Evolutionary conservation across 2,797 vertebrate genomes (phyloP).

Genomic region (Urophycis tenuis): DNA sequence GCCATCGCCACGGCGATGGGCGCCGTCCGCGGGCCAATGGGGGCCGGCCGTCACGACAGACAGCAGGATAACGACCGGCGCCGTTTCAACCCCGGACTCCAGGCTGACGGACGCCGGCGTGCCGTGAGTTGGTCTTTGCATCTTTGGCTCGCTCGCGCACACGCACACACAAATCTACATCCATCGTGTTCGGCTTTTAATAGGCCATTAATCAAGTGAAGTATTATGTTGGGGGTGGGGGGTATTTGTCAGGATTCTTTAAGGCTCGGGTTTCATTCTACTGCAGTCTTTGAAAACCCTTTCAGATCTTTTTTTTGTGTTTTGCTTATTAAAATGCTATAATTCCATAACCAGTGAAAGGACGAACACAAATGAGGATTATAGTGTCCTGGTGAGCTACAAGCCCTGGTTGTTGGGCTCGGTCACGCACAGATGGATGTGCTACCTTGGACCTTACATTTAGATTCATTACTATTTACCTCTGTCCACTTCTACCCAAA

Average conservation of each 20-base stretch:
- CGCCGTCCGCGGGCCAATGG: conserved; percentile 54
- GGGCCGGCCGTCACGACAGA: conserved; percentile 61
- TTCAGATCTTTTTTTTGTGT: conserved; percentile 17
- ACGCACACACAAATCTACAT: conserved; percentile 17
- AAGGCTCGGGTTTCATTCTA: conserved; percentile 12
- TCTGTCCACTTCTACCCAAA: not conserved
- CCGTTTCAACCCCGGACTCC: conserved; percentile 60
- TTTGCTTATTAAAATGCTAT: not conserved
- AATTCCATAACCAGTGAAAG: not conserved
- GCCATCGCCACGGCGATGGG: conserved; percentile 52
- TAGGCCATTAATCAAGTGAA: conserved; percentile 54
- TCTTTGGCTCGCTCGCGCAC: not conserved
- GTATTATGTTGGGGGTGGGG: conserved; percentile 38
- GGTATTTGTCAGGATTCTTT: conserved; percentile 33
- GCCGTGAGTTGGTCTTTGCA: conserved; percentile 29
- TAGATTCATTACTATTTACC: not conserved
- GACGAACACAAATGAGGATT: not conserved
- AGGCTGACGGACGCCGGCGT: conserved; percentile 45
- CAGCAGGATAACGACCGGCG: conserved; percentile 59
- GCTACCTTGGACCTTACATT: not conserved
- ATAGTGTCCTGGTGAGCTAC: not conserved
- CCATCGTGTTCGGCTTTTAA: conserved; percentile 53
- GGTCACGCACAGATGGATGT: not conserved
- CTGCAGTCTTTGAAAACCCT: conserved; percentile 8
- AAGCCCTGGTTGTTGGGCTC: not conserved